Evolutionary conservation across 2,797 vertebrate species (phyloP).

Genomic region (Hafferia zeledoni): DNA sequence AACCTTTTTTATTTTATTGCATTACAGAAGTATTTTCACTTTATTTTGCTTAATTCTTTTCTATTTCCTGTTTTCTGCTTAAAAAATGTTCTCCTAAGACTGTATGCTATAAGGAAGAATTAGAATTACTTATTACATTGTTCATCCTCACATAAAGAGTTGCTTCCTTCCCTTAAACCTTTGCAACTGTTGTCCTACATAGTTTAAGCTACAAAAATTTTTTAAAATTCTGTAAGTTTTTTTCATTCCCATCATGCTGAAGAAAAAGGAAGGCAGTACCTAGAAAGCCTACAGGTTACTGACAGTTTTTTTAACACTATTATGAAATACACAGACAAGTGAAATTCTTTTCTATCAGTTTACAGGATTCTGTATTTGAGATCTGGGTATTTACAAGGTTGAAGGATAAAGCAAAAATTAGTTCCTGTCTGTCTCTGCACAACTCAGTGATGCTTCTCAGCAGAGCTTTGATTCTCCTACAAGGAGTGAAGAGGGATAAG

Average conservation of each 20-base stretch:
- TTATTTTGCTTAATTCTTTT: neutral
- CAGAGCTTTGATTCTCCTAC: neutral
- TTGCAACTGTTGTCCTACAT: neutral
- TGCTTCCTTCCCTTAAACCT: neutral
- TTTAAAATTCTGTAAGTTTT: neutral
- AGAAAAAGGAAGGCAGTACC: neutral
- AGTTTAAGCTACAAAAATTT: neutral
- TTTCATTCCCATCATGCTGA: neutral
- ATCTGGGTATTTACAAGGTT: neutral
- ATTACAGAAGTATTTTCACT: neutral
- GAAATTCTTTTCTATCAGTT: neutral
- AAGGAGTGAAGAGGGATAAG: neutral
- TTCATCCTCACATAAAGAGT: neutral
- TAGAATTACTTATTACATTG: neutral
- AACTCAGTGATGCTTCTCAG: neutral
- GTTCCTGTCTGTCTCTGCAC: neutral
- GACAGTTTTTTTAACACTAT: neutral
- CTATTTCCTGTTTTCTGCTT: neutral
- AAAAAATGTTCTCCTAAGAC: neutral
- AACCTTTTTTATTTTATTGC: neutral
- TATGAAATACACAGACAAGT: neutral
- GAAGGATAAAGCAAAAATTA: neutral
- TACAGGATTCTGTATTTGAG: neutral
- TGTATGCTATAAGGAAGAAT: neutral
- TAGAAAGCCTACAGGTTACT: neutral